Evolutionary conservation across 2,113 vertebrate genomes (phyloP).

Genomic region (Strix aluco): DNA sequence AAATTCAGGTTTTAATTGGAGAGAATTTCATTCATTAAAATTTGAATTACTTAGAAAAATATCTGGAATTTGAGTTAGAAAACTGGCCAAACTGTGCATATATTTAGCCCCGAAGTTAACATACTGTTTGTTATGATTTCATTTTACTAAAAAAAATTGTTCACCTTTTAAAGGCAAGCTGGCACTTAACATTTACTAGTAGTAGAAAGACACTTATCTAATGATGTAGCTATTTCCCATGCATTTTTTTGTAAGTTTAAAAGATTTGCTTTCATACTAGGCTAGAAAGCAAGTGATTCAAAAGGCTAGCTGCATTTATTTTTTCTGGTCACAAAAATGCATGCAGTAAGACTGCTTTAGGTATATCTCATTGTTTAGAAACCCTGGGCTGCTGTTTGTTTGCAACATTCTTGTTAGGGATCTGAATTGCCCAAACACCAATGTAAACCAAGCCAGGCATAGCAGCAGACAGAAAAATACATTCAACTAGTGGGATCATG

Average conservation of each 20-base stretch:
- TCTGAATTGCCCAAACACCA: conserved; percentile 70
- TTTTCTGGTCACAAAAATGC: conserved; percentile 28
- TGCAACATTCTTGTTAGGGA: conserved; percentile 58
- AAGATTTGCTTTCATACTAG: background rate
- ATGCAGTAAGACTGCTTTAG: background rate
- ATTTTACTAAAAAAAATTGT: background rate
- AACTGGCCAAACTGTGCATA: background rate
- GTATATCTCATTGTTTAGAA: conserved; percentile 54
- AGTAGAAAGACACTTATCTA: background rate
- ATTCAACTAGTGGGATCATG: conserved; percentile 89
- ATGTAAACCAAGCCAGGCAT: conserved; percentile 76
- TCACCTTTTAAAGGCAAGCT: background rate
- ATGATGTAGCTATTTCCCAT: background rate
- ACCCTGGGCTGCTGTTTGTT: conserved; percentile 39
- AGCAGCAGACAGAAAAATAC: conserved; percentile 78
- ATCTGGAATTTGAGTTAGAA: background rate
- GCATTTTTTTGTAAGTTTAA: background rate
- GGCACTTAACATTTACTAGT: background rate
- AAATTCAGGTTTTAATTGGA: conserved; percentile 9
- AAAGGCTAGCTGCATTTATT: background rate
- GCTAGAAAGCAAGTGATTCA: background rate
- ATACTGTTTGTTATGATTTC: background rate
- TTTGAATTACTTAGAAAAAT: conserved; percentile 21
- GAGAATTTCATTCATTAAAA: conserved; percentile 29
- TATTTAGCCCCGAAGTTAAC: background rate